A percentile compares a stretch with the other conserved stretches of the same genome.
Evolutionary conservation across 1,140 invertebrate genomes (phyloP).

Genomic region (Camponotus pennsylvanicus): DNA sequence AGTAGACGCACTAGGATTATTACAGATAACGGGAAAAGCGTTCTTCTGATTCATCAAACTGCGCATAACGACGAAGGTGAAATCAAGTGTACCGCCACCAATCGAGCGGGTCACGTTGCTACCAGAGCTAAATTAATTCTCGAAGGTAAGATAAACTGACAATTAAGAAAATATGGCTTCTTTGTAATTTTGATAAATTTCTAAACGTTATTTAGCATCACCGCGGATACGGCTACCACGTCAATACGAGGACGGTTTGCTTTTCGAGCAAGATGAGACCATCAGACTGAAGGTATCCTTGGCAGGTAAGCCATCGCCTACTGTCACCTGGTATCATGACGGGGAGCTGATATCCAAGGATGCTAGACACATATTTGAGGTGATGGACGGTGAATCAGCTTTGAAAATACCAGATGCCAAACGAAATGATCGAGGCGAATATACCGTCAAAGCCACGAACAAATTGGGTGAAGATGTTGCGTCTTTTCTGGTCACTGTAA

Average conservation of each 20-base stretch:
- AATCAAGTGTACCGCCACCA: constrained; percentile 95
- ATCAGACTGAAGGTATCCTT: constrained; percentile 95
- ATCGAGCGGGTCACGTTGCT: constrained; percentile 92
- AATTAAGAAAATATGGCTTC: background rate
- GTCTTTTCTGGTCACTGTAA: constrained; percentile 94
- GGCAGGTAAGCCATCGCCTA: constrained; percentile 94
- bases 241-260: constrained; percentile 94
- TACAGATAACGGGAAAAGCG: constrained; percentile 92
- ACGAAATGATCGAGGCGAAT: constrained; percentile 94
- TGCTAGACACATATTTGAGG: constrained; percentile 90
- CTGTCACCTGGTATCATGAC: constrained; percentile 95
- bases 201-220: constrained; percentile 87
- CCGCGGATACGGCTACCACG: constrained; percentile 92
- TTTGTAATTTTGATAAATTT: background rate
- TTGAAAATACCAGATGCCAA: constrained; percentile 91
- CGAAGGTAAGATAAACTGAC: constrained; percentile 86
- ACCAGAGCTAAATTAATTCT: constrained; percentile 91
- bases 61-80: constrained; percentile 93
- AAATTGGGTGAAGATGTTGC: constrained; percentile 92
- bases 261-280: constrained; percentile 95
- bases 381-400: constrained; percentile 90
- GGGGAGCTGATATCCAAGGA: constrained; percentile 89
- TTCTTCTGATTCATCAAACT: constrained; percentile 93
- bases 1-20: constrained; percentile 92
- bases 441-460: constrained; percentile 93